Conservation (phyloP, 2,113 vertebrate genomes). For the Callorhinus ursinus region DNA sequence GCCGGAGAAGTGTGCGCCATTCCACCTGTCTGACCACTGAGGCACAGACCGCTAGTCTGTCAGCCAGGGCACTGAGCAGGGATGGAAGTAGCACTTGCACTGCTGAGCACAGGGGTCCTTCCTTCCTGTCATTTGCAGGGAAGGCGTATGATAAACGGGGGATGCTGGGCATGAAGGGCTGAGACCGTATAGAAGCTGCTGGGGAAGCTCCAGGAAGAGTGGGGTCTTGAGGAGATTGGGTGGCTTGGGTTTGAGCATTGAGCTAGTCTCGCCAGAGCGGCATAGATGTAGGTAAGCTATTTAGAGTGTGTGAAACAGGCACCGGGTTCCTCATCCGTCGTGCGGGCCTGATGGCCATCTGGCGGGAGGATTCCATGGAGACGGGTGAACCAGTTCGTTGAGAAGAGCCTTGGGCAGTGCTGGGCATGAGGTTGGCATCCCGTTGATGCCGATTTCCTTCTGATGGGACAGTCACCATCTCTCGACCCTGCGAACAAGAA, state of each 20-base stretch:
- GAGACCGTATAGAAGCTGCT: accelerated
- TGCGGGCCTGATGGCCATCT: not conserved
- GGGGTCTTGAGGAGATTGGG: not conserved
- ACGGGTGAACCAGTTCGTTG: accelerated
- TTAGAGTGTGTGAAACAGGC: not conserved
- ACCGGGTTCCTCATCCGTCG: not conserved
- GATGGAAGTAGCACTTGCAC: accelerated
- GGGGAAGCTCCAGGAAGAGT: accelerated
- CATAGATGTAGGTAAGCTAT: accelerated
- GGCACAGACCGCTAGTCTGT: accelerated
- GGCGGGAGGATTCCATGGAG: accelerated
- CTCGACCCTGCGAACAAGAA: not conserved
- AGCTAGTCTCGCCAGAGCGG: not conserved
- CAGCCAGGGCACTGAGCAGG: too few relatives aligned
- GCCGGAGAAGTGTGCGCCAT: accelerated
- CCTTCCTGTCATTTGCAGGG: not conserved
- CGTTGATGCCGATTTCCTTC: accelerated
- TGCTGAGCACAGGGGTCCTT: accelerated
- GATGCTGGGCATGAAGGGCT: accelerated
- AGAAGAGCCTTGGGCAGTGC: accelerated
- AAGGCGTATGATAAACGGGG: accelerated
- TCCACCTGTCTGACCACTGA: accelerated
- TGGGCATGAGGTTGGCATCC: not conserved
- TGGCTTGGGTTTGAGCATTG: accelerated
- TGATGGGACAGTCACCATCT: not conserved